Conservation (phyloP, 1,140 invertebrate species). For the Palaemon carinicauda region DNA sequence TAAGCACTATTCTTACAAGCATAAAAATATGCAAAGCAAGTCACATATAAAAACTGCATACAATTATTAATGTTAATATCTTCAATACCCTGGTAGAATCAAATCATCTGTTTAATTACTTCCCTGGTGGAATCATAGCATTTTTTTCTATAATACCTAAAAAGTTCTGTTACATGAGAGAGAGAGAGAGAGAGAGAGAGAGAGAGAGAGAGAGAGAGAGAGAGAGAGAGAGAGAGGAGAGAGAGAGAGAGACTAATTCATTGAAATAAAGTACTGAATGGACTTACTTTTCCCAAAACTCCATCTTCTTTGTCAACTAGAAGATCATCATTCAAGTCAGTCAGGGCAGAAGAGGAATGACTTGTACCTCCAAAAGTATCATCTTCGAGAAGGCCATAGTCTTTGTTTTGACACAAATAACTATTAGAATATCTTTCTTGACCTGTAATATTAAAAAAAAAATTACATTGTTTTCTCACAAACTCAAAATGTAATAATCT, state of each 20-base stretch:
- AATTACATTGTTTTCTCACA: neutral
- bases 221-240: neutral
- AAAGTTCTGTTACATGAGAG: no score
- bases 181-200: neutral
- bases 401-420: neutral
- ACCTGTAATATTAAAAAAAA: neutral
- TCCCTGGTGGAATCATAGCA: no score
- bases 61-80: no score
- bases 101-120: no score
- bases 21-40: no score
- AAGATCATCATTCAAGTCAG: slow-evolving; percentile 27
- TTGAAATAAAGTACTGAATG: neutral
- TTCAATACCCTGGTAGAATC: no score
- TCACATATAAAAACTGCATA: no score
- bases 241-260: neutral
- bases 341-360: neutral
- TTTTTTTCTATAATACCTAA: no score
- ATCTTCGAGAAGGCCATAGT: neutral
- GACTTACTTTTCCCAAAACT: slow-evolving; percentile 34
- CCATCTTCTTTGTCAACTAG: slow-evolving; percentile 37
- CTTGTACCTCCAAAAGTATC: neutral
- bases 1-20: no score
- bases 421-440: slow-evolving; percentile 12
- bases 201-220: neutral
- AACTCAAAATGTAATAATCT: no score